These are phyloP conservation scores for Caenorhabditis briggsae DNA, from an alignment of 1,140 invertebrate species.

Conservation along the genomic window DNA sequence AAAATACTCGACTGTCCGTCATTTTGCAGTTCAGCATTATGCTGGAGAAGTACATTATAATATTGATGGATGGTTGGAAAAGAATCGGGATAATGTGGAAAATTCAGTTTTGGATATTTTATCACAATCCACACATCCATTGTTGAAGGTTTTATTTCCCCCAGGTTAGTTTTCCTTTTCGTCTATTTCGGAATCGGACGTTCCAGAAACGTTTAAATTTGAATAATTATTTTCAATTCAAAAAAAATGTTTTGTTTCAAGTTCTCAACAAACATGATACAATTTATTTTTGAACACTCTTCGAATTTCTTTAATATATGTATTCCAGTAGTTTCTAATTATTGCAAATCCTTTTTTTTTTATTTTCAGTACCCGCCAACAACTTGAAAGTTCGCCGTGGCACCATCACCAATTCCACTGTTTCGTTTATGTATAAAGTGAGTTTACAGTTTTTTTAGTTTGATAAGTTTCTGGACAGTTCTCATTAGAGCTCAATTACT, in stretches of 20 bases:
- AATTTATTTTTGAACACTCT: not conserved
- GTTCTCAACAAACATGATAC: constrained; percentile 60
- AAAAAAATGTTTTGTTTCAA: no score
- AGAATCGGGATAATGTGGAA: constrained; percentile 99
- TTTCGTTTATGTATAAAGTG: constrained; percentile 71
- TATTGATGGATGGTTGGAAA: constrained; percentile 97
- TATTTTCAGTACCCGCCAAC: constrained; percentile 58
- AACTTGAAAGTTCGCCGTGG: constrained; percentile 65
- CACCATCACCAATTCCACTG: constrained; percentile 68
- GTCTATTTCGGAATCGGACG: not conserved
- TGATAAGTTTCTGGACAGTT: no score
- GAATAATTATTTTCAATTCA: no score
- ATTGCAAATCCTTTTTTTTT: no score
- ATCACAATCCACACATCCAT: constrained; percentile 71
- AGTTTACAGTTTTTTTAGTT: not conserved
- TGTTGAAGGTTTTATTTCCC: constrained; percentile 61
- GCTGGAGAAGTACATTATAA: constrained; percentile 96
- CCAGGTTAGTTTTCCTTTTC: constrained; percentile 35
- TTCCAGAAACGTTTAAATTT: no score
- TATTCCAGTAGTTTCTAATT: no score
- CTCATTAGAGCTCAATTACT: no score
- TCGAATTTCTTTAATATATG: no score
- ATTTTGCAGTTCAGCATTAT: constrained; percentile 98
- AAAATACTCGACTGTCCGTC: constrained; percentile 84
- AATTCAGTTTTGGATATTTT: constrained; percentile 95